Evolutionary conservation across 2,113 vertebrate genomes (phyloP), one percentile per base, ranked within the genome.

Genomic region (Podarcis cretensis): DNA sequence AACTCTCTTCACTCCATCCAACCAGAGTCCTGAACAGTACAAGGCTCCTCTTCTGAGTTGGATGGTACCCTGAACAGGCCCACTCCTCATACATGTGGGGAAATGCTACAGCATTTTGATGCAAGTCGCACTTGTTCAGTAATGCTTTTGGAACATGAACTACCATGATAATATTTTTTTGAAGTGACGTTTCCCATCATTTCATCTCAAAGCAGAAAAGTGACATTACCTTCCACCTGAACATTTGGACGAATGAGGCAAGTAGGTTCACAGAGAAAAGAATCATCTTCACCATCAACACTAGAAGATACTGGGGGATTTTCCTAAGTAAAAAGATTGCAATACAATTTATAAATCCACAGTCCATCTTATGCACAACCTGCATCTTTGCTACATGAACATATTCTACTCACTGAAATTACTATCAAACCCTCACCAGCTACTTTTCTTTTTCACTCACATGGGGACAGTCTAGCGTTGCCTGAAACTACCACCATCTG

Each of bases 171-270:
- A 73, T n/a, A 1, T 1, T 13, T 6, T 25, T 35, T 25, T 65
- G 4, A 27, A 25, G 37, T 14, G 32, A 18, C 5, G 10, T 37
- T 32, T 63, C 66, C 59, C 0, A 0, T 1, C 13, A 80, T 37
- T 76, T 25, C 48, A 43, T 63, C 16, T 77, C 87, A 13, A 81
- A 59, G 10, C 40, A 74, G 1, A 23, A 63, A 18, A 86, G 0
- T 16, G 85, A 66, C 71, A 54, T 95, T 96, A 97, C 97, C 95
- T 96, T 94, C 93, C 76, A 1, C 74, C 88, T 89, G 88, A 6
- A 73, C 0, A 1, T 4, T 81, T 65, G 93, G 89, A 30, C 48
- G 71, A 57, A 89, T 68, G 65, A 89, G 63, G 68, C 63, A 37
- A 40, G 40, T 20, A 30, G 48, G 48, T 86, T 91, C 91, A 40